Conservation (phyloP, 2,113 vertebrate species). For the Mesocricetus auratus region DNA sequence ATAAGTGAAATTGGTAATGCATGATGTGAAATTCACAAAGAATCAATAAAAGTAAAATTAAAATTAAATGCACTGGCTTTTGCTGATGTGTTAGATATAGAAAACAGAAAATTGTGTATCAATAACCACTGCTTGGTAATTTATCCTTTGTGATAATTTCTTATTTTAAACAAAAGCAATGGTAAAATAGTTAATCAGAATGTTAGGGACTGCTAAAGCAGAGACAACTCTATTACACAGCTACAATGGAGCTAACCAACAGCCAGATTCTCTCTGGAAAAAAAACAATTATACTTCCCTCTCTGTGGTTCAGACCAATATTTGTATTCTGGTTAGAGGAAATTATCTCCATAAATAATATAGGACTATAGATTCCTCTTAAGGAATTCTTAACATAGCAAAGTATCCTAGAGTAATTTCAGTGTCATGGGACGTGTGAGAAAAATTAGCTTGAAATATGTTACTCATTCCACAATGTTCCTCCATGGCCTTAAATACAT, state of each 20-base stretch:
- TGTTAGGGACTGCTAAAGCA: neutral
- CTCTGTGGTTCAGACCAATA: neutral
- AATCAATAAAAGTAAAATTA: neutral
- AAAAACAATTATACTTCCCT: neutral
- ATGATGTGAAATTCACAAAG: neutral
- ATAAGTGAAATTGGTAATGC: neutral
- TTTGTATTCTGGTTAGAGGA: constrained; percentile 17
- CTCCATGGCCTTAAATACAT: neutral
- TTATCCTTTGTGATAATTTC: constrained; percentile 12
- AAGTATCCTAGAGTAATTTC: neutral
- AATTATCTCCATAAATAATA: constrained; percentile 50
- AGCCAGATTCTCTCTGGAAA: neutral
- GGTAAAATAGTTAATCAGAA: neutral
- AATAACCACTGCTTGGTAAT: neutral
- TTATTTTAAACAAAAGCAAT: neutral
- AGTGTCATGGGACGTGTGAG: neutral
- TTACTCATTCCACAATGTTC: neutral
- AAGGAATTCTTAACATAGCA: neutral
- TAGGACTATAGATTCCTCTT: neutral
- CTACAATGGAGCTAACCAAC: neutral
- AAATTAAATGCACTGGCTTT: neutral
- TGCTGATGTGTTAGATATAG: neutral
- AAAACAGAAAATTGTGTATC: constrained; percentile 18
- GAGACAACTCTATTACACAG: neutral
- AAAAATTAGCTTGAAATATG: neutral